Conservation (phyloP, 2,113 vertebrate genomes). For the Oncorhynchus keta region DNA sequence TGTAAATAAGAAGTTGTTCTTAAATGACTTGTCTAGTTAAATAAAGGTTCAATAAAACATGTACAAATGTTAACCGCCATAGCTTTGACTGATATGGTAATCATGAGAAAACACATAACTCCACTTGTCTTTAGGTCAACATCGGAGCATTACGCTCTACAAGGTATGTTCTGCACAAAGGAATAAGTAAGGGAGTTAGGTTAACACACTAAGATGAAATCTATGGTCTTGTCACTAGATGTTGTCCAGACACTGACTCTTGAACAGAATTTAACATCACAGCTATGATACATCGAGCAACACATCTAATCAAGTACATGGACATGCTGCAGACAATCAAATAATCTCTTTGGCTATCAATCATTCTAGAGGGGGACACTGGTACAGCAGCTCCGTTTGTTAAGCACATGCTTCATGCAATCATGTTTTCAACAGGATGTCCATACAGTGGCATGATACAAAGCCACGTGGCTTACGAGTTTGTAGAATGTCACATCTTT, state of each 20-base stretch:
- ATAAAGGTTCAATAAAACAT: no score
- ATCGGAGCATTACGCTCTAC: not conserved
- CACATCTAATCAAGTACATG: slow-evolving; percentile 46
- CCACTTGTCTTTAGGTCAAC: not conserved
- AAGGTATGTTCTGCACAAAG: not conserved
- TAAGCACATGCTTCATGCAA: slow-evolving; percentile 67
- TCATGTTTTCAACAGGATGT: slow-evolving; percentile 62
- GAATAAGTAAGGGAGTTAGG: not conserved
- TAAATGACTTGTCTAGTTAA: no score
- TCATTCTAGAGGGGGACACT: slow-evolving; percentile 45
- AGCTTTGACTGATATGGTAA: not conserved
- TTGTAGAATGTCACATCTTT: slow-evolving; percentile 43
- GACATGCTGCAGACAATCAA: slow-evolving; percentile 49
- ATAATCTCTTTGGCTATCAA: slow-evolving; percentile 61
- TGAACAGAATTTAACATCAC: not conserved
- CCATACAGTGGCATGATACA: slow-evolving; percentile 57
- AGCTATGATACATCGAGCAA: slow-evolving; percentile 14
- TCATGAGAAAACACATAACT: not conserved
- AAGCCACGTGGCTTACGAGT: slow-evolving; percentile 68
- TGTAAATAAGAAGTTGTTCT: no score
- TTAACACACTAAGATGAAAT: not conserved
- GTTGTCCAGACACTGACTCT: slow-evolving; percentile 4
- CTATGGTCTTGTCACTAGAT: not conserved
- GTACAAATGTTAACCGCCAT: no score
- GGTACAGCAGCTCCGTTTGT: slow-evolving; percentile 62